Base-by-base conservation (phyloP, 2,888 invertebrate species). In the Cheilosia scutellata region DNA sequence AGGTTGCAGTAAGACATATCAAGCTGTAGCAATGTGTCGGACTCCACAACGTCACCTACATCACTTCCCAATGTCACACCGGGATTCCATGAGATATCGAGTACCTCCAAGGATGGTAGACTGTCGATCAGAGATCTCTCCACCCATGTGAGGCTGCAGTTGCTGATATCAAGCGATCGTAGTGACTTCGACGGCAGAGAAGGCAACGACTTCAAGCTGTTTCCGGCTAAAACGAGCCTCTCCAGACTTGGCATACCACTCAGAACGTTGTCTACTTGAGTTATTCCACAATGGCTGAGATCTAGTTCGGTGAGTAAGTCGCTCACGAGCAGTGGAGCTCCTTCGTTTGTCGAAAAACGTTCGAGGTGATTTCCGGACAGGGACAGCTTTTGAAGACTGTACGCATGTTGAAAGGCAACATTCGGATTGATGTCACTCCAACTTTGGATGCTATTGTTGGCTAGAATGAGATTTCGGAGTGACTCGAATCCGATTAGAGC, bases 1-100 rank as follows among this genome's bases (percentile, higher is more conserved):
- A 95, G 91, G 88, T 94, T 95, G 89, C 95, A 95, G 87, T 93
- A 94, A 0, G 95, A 95, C 63, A 95, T 91, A 88, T 95, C 95
- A 60, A 96, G 90, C 86, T 92, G 93, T 83, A 92, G 93, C 37
- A 95, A 88, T n/a, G 94, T 94, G 27, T 91, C 91, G 0, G 94
- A 94, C 83, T 93, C 91, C n/a, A 94, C 91, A 40, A 89, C 90
- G 49, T 92, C 92, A 0, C 91, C 90, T 0, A 90, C 16, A 11
- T 77, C 89, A 87, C 76, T 89, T 88, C 90, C 91, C 4, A 93
- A 90, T 49, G 93, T 92, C 11, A 94, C 88, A 16, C 94, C 93
- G 53, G 93, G 94, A 89, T 96, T 96, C 88, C 94, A 93, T 4
- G 94, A 93, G 87, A 96, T 89, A 89, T 94, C 93, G 16, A 97